Percentiles rank a stretch among this genome's conserved stretches.
Evolutionary conservation across 2,888 invertebrate genomes (phyloP).

Genomic region (Lithophane ornitopus): DNA sequence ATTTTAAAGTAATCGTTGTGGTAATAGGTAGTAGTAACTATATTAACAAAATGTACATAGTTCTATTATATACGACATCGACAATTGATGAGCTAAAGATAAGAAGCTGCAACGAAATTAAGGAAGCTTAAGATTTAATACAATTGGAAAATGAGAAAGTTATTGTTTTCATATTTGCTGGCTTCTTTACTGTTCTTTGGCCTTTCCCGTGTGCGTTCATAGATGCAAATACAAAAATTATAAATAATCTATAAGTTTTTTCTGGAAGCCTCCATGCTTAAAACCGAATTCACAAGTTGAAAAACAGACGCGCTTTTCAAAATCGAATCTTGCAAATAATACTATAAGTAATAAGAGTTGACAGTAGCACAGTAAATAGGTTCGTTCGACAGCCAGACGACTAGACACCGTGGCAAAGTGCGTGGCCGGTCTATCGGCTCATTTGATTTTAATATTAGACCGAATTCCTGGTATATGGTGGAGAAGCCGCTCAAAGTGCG

Average conservation of each 20-base stretch:
- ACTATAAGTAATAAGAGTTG: not conserved
- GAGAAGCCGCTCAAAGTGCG: conserved; percentile 16
- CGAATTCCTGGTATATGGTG: conserved; percentile 73
- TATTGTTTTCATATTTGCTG: not conserved
- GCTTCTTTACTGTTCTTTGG: not conserved
- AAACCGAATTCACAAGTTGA: not conserved
- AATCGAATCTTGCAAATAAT: conserved; percentile 2
- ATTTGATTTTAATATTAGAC: conserved; percentile 76
- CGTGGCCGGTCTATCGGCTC: conserved; percentile 37
- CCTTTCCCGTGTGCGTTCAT: not conserved
- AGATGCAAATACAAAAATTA: not conserved
- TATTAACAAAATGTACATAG: not conserved
- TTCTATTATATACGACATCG: not conserved
- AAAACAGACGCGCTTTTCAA: not conserved
- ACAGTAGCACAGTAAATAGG: not conserved
- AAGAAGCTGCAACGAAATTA: not conserved
- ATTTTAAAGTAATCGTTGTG: not conserved
- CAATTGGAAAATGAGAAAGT: not conserved
- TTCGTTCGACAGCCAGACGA: conserved; percentile 6
- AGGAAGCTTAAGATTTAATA: not conserved
- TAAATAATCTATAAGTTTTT: not conserved
- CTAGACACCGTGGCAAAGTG: conserved; percentile 17
- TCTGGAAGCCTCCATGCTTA: not conserved
- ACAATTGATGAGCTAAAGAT: not conserved
- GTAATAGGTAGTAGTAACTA: not conserved